Conservation (phyloP, 2,888 invertebrate genomes). For the Parochlus steinenii region DNA sequence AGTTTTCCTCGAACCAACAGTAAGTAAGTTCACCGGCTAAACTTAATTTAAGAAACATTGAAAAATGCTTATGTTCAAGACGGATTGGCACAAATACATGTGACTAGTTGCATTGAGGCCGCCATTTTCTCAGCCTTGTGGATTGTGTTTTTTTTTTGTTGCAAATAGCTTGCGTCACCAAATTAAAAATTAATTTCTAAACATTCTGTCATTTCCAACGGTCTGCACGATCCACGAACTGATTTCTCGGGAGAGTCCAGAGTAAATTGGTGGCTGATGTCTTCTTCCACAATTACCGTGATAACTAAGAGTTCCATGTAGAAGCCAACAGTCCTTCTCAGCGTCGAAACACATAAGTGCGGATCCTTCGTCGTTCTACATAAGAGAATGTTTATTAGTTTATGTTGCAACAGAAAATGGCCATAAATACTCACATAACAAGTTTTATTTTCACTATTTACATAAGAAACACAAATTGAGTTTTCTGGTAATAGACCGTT, state of each 20-base stretch:
- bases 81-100: too few species aligned
- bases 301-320: constrained; percentile 41
- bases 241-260: constrained; percentile 11
- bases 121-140: too few species aligned
- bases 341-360: constrained; percentile 43
- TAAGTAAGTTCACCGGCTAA: too few species aligned
- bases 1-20: too few species aligned
- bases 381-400: constrained; percentile 17
- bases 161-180: too few species aligned
- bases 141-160: too few species aligned
- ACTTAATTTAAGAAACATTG: too few species aligned
- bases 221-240: constrained; percentile 16
- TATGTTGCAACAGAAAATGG: not conserved
- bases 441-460: constrained; percentile 36
- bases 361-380: constrained; percentile 48
- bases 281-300: constrained; percentile 36
- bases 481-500: constrained; percentile 37
- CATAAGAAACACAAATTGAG: constrained; percentile 41
- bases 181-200: too few species aligned
- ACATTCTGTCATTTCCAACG: constrained; percentile 16
- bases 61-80: too few species aligned
- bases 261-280: constrained; percentile 2
- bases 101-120: too few species aligned
- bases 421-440: constrained; percentile 36
- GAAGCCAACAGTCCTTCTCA: constrained; percentile 35